These are phyloP conservation scores for Parazoanthus swiftii DNA, from an alignment of 92 coral and sea anemone genomes.

Conservation along the genomic window DNA sequence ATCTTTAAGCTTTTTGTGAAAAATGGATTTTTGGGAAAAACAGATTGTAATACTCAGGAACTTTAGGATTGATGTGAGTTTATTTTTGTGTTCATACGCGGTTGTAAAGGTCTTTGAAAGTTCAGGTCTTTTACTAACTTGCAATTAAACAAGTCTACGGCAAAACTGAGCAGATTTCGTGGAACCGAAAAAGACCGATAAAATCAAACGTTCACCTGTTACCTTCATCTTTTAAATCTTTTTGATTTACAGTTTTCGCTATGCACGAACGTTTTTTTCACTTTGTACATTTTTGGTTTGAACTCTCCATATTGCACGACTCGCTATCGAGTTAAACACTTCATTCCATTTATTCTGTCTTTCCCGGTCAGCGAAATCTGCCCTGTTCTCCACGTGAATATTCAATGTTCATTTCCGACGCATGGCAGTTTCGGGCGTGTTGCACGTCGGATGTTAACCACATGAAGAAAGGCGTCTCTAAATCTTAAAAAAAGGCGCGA, in stretches of 20 bases:
- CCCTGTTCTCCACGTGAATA: neutral
- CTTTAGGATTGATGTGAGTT: too few species aligned
- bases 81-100: neutral
- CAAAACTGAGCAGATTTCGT: slow-evolving; percentile 36
- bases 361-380: slow-evolving; percentile 3
- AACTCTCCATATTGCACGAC: neutral
- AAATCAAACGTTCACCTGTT: neutral
- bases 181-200: neutral
- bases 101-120: neutral
- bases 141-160: slow-evolving; percentile 20
- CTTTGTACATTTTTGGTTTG: neutral
- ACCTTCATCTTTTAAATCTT: neutral
- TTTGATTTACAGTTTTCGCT: neutral
- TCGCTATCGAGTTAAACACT: neutral
- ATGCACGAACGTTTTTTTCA: slow-evolving; percentile 1
- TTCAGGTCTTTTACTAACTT: neutral
- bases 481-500: too few species aligned
- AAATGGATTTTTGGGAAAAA: too few species aligned
- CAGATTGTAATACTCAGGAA: neutral
- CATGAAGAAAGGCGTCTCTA: too few species aligned
- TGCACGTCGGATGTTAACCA: slow-evolving; percentile 3
- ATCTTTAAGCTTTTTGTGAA: neutral
- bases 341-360: neutral
- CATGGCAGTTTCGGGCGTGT: neutral
- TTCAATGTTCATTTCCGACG: neutral